Evolutionary conservation across 2,888 invertebrate genomes (phyloP), one percentile per base, ranked within the genome.

Genomic region (Mellilla xanthometata): DNA sequence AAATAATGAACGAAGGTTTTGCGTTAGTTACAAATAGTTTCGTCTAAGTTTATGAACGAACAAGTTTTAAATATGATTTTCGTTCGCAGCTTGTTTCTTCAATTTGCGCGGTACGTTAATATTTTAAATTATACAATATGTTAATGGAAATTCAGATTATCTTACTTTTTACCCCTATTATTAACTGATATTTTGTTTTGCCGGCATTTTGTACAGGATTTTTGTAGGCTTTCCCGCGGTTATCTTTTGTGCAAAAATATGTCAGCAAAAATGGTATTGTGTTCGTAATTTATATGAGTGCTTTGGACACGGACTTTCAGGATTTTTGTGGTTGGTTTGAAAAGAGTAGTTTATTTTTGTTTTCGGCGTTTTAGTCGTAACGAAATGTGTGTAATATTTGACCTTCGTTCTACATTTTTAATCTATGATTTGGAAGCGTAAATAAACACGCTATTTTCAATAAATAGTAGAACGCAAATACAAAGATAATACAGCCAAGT

Each of bases 91-190:
- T 19, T 6, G 15, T 29, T 38, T 28, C n/a, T 9, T 5, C 28
- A 29, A 23, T 31, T 38, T 38, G 31, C 47, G 47, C 45, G 49
- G 49, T 50, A 43, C 46, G 49, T 43, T 39, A 57, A 45, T 53
- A 52, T 51, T 61, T 62, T 55, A 63, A 70, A 66, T 66, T 57
- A 62, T 64, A 58, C 58, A 66, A 68, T 54, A 68, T 68, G 28
- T 32, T 45, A 60, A 60, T 61, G 43, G 58, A 65, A 54, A 65
- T 60, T 46, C 24, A 39, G 54, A 61, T 59, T 60, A 54, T 44
- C 19, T 32, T 51, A 63, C 53, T 62, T 67, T 49, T 1, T 32
- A 31, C 23, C 31, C 35, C 27, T 28, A 40, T 52, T 42, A 48
- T 42, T 33, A 41, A 34, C 38, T 11, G 28, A 10, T 47, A 38